phyloP scores from a whole-genome alignment of 2,888 invertebrate genomes.

The Oxystoma pomonae region DNA sequence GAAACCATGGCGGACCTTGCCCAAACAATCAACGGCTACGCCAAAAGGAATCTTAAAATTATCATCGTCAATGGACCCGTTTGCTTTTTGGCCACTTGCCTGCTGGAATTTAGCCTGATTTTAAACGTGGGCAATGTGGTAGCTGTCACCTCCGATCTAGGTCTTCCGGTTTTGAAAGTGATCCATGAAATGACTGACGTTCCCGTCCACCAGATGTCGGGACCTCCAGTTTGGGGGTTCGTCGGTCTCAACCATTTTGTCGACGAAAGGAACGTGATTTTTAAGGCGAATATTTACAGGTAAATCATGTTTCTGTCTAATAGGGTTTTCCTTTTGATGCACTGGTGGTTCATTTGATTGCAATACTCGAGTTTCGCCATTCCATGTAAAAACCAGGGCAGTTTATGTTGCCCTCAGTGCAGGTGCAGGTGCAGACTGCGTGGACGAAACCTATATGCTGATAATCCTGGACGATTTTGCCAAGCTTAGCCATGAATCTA shows the following conservation, averaged over 20 bases:
- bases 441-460: slow-evolving; percentile 52
- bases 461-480: slow-evolving; percentile 51
- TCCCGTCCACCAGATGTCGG: slow-evolving; percentile 51
- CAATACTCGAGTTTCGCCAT: no score
- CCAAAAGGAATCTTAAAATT: background rate
- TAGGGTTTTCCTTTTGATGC: no score
- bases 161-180: slow-evolving; percentile 33
- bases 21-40: background rate
- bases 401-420: no score
- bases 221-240: slow-evolving; percentile 63
- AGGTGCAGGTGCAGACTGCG: no score
- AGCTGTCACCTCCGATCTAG: slow-evolving; percentile 56
- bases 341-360: no score
- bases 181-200: slow-evolving; percentile 42
- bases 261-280: slow-evolving; percentile 53
- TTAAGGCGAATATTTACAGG: slow-evolving; percentile 51
- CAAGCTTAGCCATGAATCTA: background rate
- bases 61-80: background rate
- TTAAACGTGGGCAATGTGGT: slow-evolving; percentile 47
- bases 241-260: slow-evolving; percentile 55
- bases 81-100: background rate
- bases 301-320: background rate
- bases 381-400: no score
- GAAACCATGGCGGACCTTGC: no score
- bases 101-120: background rate